Evolutionary conservation across 1,140 invertebrate species (phyloP).

Genomic region (Tetraneura akinire): DNA sequence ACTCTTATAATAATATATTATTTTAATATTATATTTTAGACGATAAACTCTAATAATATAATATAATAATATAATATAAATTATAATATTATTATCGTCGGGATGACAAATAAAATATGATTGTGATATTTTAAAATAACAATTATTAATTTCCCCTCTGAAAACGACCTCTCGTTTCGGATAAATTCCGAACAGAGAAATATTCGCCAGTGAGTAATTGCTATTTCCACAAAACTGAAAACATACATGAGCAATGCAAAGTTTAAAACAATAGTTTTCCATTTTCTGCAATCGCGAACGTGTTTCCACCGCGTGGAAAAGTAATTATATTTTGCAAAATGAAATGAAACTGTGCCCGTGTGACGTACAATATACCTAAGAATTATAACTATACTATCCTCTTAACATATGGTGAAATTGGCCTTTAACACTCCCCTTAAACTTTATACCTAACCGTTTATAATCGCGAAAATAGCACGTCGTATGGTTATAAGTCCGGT

Average conservation of each 20-base stretch:
- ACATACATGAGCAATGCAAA: neutral
- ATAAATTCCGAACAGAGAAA: too few relatives aligned
- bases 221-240: neutral
- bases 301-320: neutral
- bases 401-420: too few relatives aligned
- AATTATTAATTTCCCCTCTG: too few relatives aligned
- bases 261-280: constrained; percentile 23
- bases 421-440: neutral
- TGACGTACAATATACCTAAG: neutral
- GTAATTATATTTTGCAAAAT: constrained; percentile 31
- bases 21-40: too few relatives aligned
- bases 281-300: neutral
- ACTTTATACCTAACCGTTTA: neutral
- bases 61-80: too few relatives aligned
- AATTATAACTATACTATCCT: too few relatives aligned
- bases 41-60: too few relatives aligned
- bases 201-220: neutral
- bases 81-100: too few relatives aligned
- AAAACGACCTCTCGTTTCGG: too few relatives aligned
- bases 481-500: neutral
- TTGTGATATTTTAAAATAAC: too few relatives aligned
- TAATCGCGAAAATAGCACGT: neutral
- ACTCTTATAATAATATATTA: too few relatives aligned
- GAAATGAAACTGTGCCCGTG: constrained; percentile 21
- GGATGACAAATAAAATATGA: too few relatives aligned